Conservation (phyloP, 2,888 invertebrate genomes). For the Exephanes ischioxanthus region DNA sequence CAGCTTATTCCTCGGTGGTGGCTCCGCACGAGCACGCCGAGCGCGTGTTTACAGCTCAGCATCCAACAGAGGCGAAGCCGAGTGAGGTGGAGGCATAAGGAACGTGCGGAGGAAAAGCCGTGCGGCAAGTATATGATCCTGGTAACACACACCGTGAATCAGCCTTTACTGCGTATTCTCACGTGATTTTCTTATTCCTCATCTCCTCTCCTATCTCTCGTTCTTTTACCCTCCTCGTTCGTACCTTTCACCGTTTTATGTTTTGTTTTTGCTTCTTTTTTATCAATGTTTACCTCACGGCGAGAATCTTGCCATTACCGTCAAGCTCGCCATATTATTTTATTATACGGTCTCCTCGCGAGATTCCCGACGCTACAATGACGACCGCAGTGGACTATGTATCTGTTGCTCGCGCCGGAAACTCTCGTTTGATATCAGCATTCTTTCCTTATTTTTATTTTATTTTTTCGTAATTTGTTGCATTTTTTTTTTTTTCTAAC, state of each 20-base stretch:
- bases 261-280: background rate
- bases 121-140: conserved; percentile 25
- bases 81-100: background rate
- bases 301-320: conserved; percentile 33
- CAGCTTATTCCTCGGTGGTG: conserved; percentile 22
- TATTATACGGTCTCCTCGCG: conserved; percentile 67
- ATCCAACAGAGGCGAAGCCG: background rate
- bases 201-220: background rate
- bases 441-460: background rate
- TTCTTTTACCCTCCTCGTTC: conserved; percentile 6
- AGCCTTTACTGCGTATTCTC: conserved; percentile 49
- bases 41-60: conserved; percentile 40
- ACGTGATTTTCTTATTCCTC: conserved; percentile 50
- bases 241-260: background rate
- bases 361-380: background rate
- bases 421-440: background rate
- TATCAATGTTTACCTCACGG: background rate
- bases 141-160: conserved; percentile 43
- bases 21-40: conserved; percentile 9
- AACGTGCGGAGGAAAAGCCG: conserved; percentile 6
- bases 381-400: background rate
- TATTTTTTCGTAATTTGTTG: too few species aligned
- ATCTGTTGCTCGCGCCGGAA: background rate
- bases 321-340: conserved; percentile 67
- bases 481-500: too few species aligned